Base-by-base conservation (phyloP, 2,113 vertebrate genomes). In the Chaenocephalus aceratus region DNA sequence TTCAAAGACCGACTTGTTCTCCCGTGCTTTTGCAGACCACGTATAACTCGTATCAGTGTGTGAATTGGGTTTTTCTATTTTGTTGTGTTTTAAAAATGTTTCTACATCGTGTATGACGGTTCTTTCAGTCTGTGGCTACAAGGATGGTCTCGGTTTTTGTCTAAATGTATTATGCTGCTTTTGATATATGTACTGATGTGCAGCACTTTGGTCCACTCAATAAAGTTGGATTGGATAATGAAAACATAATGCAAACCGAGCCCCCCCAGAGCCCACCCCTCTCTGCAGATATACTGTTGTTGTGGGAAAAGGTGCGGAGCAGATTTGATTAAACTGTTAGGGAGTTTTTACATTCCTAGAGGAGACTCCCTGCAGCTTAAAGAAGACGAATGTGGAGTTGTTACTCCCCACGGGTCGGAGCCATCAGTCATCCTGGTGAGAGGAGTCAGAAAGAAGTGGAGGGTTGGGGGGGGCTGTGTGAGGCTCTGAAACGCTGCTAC, bases 261-360 rank as follows among this genome's bases (percentile, higher is more conserved):
- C 34, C 46, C 63, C n/a, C 77, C 69, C 34, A 30, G 4, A 30
- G 71, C 48, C 49, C 60, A 68, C 26, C 60, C 44, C 75, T 49
- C 56, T 34, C 34, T 36, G n/a, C 45, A 74, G 51, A 72, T 65
- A 79, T 46, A 41, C 36, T 68, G 56, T 46, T 88, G 79, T 72
- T 80, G 60, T 58, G 83, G 73, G 71, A 83, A 79, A 23, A 65
- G 18, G 11, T 21, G n/a, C 58, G 36, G 68, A 63, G 34, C 34
- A 84, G 34, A 80, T 92, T 73, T 91, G 72, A 89, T 88, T 78
- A 85, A 88, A 79, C 45, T 80, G 65, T 79, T 76, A 76, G n/a
- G 84, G 86, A 86, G 91, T n/a, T 86, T 87, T 77, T n/a, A 89
- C 84, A 92, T 89, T 92, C 80, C 89, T 45, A 8, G 73, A 71